Evolutionary conservation across 2,113 vertebrate genomes (phyloP), one percentile per base, ranked within the genome.

Genomic region (Himantopus leucocephalus): DNA sequence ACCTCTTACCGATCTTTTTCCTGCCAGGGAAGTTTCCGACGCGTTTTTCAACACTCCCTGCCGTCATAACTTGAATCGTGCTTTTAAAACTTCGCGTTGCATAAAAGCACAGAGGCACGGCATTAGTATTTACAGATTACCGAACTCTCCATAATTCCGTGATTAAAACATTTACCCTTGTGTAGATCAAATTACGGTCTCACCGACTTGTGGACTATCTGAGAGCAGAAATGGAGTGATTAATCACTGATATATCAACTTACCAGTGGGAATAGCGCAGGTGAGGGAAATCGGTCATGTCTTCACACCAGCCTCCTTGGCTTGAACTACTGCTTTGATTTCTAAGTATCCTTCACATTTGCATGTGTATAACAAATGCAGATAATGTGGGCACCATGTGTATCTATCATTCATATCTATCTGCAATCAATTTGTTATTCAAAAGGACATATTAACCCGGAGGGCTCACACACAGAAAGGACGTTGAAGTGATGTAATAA

Each of bases 391-490:
- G 6, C 47, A 21, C 50, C 19, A 0, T 29, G 47, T 67, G 11
- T 22, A 29, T 55, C 84, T 64, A 6, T 75, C 66, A 15, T 52
- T 85, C 53, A 5, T 52, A 72, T 68, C 70, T 75, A 56, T 72
- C 58, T 29, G 48, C 4, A 60, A 93, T 88, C 71, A 8, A 77
- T 95, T 77, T 72, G 64, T 84, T 91, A 52, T 58, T 92, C 47
- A 14, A 59, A 93, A 92, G 93, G 91, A 94, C 68, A 2, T 91
- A 70, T 86, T 88, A 85, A 84, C 80, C 89, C 91, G 66, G 59
- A 76, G 92, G 95, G 90, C 66, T 96, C 41, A 16, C 75, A 47
- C 48, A 22, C 27, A 80, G 55, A 93, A 91, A 92, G 76, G 85
- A 94, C 43, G 14, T 67, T 10, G 59, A 55, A 82, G 48, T 50